Evolutionary conservation across 1,140 invertebrate genomes (phyloP), one percentile per base, ranked within the genome.

Genomic region (Dendroctonus valens): DNA sequence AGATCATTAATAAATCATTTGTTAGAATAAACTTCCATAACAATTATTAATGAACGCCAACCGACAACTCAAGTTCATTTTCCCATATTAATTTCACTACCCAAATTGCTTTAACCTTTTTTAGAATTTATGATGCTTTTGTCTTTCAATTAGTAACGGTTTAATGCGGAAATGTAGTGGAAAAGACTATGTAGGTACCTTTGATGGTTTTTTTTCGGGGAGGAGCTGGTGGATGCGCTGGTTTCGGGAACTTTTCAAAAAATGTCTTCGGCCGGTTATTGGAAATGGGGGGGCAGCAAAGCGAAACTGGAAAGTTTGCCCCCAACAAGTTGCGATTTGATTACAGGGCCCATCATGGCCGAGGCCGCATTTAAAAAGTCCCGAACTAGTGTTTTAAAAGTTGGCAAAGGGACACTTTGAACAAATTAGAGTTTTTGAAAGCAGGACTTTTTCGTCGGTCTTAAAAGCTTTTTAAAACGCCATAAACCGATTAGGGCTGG

Each of bases 121-220:
- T 40, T 12, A 49, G 11, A 51, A 49, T 53, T 62, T 51, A 62
- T 62, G 60, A 52, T 42, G 52, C 60, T 62, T 62, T 62, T 62
- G 60, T 62, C 46, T 60, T 60, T 42, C 14, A 38, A 60, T 60
- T 60, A 60, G 48, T 60, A 48, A 60, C 59, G 59, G 59, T 40
- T 60, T 60, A 50, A 60, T 60, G 37, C 8, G 15, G 37, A 44
- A 44, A n/a, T 37, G 37, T 51, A 14, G 14, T 37, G 15, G 49
- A 12, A 26, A 26, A 26, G 46, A n/a, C 49, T 44, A 42, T 58
- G 41, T 41, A 37, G 41, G 55, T 58, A 42, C 26, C 41, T 58
- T 41, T 42, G 37, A 14, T 42, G 8, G 46, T 26, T 41, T 14
- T 58, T n/a, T 26, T 42, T n/a, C 15, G 46, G 55, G 41, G 40